A percentile compares a stretch with the other conserved stretches of the same genome.
Evolutionary conservation across 1,140 invertebrate species (phyloP).

Genomic region (Lordiphosa clarofinis): DNA sequence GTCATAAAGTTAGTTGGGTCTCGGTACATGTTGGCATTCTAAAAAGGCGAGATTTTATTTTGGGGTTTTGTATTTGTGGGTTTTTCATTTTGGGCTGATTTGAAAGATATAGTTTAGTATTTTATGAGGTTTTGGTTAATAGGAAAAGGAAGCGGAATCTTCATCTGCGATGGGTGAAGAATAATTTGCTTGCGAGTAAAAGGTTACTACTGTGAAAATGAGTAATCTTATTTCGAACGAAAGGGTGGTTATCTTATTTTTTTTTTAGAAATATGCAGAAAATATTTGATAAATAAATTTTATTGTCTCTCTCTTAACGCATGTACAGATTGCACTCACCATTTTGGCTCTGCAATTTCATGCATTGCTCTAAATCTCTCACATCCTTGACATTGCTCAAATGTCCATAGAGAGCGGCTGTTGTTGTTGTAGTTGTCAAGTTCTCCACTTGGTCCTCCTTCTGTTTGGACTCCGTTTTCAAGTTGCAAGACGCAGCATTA

Average conservation of each 20-base stretch:
- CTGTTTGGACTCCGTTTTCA: conserved; percentile 44
- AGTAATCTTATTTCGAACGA: too few relatives aligned
- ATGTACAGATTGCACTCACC: conserved; percentile 48
- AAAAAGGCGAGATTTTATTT: conserved; percentile 1
- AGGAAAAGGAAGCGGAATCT: conserved; percentile 31
- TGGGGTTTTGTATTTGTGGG: conserved; percentile 48
- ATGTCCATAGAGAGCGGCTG: conserved; percentile 46
- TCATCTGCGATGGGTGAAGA: background rate
- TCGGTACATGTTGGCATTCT: conserved; percentile 52
- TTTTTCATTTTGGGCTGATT: conserved; percentile 18
- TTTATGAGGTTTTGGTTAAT: conserved; percentile 22
- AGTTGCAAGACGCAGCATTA: conserved; percentile 52
- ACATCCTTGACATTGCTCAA: conserved; percentile 62
- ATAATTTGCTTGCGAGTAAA: too few relatives aligned
- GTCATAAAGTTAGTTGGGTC: conserved; percentile 52
- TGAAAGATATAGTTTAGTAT: conserved; percentile 17
- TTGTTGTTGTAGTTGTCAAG: conserved; percentile 3
- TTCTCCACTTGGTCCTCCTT: conserved; percentile 1
- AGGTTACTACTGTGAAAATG: background rate
- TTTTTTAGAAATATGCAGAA: too few relatives aligned
- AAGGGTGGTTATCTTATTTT: too few relatives aligned
- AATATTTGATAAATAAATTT: background rate
- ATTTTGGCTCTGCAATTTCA: conserved; percentile 54
- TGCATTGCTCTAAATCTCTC: conserved; percentile 51
- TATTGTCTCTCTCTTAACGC: conserved; percentile 13